Conservation (phyloP, 2,888 invertebrate genomes). For the Ametastegia equiseti region DNA sequence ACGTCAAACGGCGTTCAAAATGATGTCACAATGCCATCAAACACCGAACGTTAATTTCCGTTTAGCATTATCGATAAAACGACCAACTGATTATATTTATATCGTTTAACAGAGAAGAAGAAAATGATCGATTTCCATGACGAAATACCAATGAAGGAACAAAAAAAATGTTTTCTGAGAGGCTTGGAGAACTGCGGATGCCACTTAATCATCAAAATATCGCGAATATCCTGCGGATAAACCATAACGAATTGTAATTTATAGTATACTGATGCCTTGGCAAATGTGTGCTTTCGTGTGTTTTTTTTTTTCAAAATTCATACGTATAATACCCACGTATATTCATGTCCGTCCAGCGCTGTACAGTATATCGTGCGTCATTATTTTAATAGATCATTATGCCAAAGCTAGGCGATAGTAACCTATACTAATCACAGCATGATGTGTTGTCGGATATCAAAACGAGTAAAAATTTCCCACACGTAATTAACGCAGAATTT, state of each 20-base stretch:
- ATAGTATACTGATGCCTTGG: not conserved
- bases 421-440: not conserved
- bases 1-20: too few relatives aligned
- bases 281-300: not conserved
- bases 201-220: not conserved
- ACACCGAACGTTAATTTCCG: too few relatives aligned
- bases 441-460: not conserved
- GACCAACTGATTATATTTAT: too few relatives aligned
- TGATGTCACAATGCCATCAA: too few relatives aligned
- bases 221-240: not conserved
- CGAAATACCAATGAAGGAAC: not conserved
- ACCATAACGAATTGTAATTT: not conserved
- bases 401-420: not conserved
- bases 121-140: not conserved
- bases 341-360: not conserved
- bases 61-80: not conserved
- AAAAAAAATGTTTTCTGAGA: not conserved
- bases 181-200: not conserved
- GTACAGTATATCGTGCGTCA: not conserved
- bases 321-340: not conserved
- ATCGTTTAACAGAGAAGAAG: not conserved
- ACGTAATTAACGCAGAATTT: too few relatives aligned
- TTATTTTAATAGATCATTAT: not conserved
- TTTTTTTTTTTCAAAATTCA: too few relatives aligned
- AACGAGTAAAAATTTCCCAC: too few relatives aligned